phyloP scores from a whole-genome alignment of 2,113 vertebrate species.

The Terrapene triunguis region DNA sequence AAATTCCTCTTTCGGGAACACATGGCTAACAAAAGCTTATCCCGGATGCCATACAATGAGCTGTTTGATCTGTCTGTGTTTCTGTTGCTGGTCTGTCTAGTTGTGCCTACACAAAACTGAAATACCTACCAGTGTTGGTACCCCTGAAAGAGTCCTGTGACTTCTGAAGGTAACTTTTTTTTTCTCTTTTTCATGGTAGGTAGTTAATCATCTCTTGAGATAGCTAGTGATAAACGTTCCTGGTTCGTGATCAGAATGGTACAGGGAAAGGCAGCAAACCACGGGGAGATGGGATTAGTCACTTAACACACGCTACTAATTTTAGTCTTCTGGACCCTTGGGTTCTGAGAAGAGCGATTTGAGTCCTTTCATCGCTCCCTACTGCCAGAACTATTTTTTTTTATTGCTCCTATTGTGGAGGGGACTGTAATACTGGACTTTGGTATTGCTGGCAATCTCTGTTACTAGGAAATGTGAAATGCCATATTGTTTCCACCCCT shows the following conservation, averaged over 20 bases:
- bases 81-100: neutral
- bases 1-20: neutral
- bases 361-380: neutral
- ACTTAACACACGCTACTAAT: conserved; percentile 54
- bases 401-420: neutral
- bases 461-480: conserved; percentile 50
- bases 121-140: neutral
- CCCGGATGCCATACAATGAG: neutral
- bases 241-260: neutral
- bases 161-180: neutral
- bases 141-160: neutral
- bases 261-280: neutral
- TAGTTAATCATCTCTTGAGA: neutral
- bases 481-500: rapidly evolving
- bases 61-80: neutral
- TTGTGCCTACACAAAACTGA: neutral
- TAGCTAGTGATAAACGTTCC: neutral
- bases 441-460: neutral
- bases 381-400: neutral
- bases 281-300: conserved; percentile 26
- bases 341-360: conserved; percentile 57
- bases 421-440: neutral
- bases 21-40: neutral
- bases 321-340: conserved; percentile 34
- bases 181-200: neutral